Evolutionary conservation across 2,797 vertebrate species (phyloP).

Genomic region (Hybognathus amarus): DNA sequence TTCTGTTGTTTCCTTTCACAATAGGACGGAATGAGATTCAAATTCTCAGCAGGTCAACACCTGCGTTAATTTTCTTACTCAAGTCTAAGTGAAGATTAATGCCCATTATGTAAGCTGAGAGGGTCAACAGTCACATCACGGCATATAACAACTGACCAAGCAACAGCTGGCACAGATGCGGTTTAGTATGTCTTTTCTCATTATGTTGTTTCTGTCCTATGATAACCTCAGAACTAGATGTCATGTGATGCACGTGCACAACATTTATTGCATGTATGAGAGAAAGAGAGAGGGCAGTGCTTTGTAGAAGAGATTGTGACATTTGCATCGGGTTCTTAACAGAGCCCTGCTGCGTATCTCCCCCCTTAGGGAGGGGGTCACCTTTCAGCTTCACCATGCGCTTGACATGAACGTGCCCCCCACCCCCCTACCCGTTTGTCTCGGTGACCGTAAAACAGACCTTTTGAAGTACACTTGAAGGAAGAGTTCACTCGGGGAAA

Average conservation of each 20-base stretch:
- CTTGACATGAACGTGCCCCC: slow-evolving; percentile 34
- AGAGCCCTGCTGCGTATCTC: slow-evolving; percentile 29
- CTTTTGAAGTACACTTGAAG: slow-evolving; percentile 40
- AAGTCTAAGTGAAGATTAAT: slow-evolving; percentile 23
- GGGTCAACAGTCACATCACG: slow-evolving; percentile 9
- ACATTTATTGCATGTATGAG: slow-evolving; percentile 3
- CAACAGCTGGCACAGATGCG: not conserved
- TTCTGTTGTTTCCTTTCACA: slow-evolving; percentile 1
- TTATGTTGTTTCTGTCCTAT: not conserved
- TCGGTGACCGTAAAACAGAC: slow-evolving; percentile 32
- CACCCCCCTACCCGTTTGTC: slow-evolving; percentile 20
- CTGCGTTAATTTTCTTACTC: not conserved
- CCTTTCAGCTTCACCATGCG: slow-evolving; percentile 52
- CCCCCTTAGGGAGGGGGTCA: slow-evolving; percentile 56
- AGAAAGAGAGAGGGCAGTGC: slow-evolving; percentile 16
- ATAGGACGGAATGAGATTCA: not conserved
- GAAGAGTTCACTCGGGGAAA: not conserved
- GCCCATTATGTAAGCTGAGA: slow-evolving; percentile 26
- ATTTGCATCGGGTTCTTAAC: slow-evolving; percentile 54
- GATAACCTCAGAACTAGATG: not conserved
- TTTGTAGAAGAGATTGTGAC: slow-evolving; percentile 50
- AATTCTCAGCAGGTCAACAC: slow-evolving; percentile 9
- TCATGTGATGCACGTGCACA: not conserved
- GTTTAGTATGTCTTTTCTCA: not conserved
- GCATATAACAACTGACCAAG: not conserved